Evolutionary conservation across 2,797 vertebrate species (phyloP), one percentile per base, ranked within the genome.

Genomic region (Acropternis orthonyx): DNA sequence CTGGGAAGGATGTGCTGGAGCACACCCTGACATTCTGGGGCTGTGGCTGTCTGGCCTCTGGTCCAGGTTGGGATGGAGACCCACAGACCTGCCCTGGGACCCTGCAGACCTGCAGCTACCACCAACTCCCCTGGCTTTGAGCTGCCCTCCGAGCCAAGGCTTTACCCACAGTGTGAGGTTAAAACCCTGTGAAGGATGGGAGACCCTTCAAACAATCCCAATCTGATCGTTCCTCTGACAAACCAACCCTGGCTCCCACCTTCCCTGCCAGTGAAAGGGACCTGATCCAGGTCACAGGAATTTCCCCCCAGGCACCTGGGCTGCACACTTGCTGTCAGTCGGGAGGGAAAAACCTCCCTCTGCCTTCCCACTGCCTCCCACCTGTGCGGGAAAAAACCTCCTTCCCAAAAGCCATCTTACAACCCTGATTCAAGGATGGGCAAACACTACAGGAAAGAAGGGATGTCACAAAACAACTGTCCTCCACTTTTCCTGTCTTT

Each of bases 211-310:
- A 36, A 67, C 0, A 2, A 48, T 21, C 28, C 1, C 4, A 44
- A 80, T 65, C 13, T 0, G 0, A 5, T 12, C 0, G 0, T 72
- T 80, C 56, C 34, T 61, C 58, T 41, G 77, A 54, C 28, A 43
- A 72, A n/a, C 12, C 1, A 6, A 32, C 15, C 37, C n/a, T 0
- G 0, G 6, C 10, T 73, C 26, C 37, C n/a, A 37, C 20, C 30
- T 20, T 15, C 21, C n/a, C 65, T 43, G 32, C 5, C 32, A 4
- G 27, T 34, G 52, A n/a, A 36, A 49, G 32, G 10, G 65, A 17
- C n/a, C 23, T 27, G 52, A 26, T 27, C 58, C 19, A 0, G 11
- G 14, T 7, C 73, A 36, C 0, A 1, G 62, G 32, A 86, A 78
- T 59, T 49, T 49, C 39, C 39, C 52, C 30, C 48, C 32, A 37